These are phyloP conservation scores for Thunnus thynnus DNA, from an alignment of 2,113 vertebrate species.

Conservation along the genomic window DNA sequence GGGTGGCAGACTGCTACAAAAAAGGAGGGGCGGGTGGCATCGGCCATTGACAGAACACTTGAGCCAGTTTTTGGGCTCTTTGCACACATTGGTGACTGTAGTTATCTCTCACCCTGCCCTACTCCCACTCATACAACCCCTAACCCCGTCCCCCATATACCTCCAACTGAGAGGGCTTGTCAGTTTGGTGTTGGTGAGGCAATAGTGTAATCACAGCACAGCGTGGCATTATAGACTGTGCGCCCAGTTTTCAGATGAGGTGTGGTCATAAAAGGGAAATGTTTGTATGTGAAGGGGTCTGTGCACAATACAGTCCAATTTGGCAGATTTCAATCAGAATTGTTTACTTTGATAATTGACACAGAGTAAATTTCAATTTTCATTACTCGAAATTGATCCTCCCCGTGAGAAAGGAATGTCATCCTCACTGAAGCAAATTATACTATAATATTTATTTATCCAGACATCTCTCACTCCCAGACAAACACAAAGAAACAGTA, in stretches of 20 bases:
- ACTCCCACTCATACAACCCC: background rate
- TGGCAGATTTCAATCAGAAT: background rate
- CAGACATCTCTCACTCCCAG: background rate
- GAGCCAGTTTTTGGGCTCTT: conserved; percentile 42
- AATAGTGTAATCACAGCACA: conserved; percentile 49
- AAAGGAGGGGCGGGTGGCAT: conserved; percentile 54
- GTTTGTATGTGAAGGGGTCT: conserved; percentile 9
- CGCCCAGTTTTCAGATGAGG: conserved; percentile 16
- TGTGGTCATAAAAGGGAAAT: conserved; percentile 12
- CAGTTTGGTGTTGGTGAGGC: conserved; percentile 66
- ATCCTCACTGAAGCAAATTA: background rate
- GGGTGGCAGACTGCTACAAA: conserved; percentile 81
- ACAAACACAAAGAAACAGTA: background rate
- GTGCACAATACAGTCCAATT: background rate
- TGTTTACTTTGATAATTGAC: background rate
- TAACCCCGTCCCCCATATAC: background rate
- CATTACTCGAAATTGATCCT: background rate
- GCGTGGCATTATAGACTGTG: conserved; percentile 20
- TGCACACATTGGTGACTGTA: conserved; percentile 22
- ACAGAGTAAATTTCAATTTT: background rate
- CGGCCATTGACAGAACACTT: conserved; percentile 61
- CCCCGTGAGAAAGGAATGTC: background rate
- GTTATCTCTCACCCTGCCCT: conserved; percentile 35
- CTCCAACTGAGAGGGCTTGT: conserved; percentile 73
- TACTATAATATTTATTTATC: background rate